A percentile compares a stretch with the other conserved stretches of the same genome.
phyloP scores from a whole-genome alignment of 2,888 invertebrate species.

The Nemurella pictetii region DNA sequence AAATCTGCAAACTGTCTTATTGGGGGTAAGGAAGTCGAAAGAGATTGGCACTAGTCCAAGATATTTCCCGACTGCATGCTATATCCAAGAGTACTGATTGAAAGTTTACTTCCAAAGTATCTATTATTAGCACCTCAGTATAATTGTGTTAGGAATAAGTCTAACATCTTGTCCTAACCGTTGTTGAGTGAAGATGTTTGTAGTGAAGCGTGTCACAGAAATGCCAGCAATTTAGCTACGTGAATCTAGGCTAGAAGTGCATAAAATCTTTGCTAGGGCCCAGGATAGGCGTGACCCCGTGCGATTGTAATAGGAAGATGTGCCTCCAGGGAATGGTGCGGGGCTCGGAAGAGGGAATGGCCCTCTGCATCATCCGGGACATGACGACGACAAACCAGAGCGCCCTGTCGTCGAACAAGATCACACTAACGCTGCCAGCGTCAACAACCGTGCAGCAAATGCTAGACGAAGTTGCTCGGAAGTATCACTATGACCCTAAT shows the following conservation, averaged over 20 bases:
- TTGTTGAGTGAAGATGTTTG: constrained; percentile 5
- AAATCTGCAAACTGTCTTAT: constrained; percentile 41
- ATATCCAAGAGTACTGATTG: constrained; percentile 18
- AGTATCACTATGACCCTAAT: constrained; percentile 54
- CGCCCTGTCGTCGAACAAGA: constrained; percentile 47
- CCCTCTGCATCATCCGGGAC: constrained; percentile 55
- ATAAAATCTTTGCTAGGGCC: neutral
- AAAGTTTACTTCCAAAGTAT: constrained; percentile 2
- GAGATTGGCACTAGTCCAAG: constrained; percentile 39
- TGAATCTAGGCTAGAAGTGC: neutral
- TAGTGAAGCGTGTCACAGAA: constrained; percentile 11
- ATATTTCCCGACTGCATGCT: constrained; percentile 25
- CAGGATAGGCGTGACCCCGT: neutral
- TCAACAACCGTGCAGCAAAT: constrained; percentile 54
- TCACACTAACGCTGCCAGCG: constrained; percentile 49
- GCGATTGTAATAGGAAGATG: constrained; percentile 30
- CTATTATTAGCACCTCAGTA: constrained; percentile 16
- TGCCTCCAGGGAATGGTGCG: constrained; percentile 56
- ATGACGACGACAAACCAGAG: constrained; percentile 48
- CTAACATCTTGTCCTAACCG: neutral
- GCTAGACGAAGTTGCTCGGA: constrained; percentile 54
- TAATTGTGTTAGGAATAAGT: neutral
- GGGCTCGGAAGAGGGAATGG: constrained; percentile 51
- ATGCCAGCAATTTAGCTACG: constrained; percentile 1
- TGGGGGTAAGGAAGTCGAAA: constrained; percentile 38